These are phyloP conservation scores for Patagioenas fasciata DNA, from an alignment of 2,113 vertebrate genomes.

Conservation along the genomic window DNA sequence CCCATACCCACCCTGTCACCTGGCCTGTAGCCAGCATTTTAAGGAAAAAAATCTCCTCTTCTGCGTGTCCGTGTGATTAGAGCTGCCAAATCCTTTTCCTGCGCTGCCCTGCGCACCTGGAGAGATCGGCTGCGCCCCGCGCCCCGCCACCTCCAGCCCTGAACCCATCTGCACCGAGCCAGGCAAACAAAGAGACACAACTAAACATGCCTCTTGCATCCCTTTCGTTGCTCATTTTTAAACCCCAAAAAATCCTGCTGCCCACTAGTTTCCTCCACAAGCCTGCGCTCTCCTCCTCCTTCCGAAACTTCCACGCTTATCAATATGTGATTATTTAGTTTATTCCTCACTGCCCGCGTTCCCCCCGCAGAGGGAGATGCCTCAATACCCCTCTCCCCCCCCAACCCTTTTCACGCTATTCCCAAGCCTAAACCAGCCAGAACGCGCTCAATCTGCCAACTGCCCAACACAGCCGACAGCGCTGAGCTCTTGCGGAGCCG, in stretches of 20 bases:
- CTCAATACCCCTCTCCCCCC: neutral
- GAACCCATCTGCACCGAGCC: neutral
- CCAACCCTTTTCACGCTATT: neutral
- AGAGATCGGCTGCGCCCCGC: neutral
- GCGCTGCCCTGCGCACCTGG: neutral
- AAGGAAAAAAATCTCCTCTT: neutral
- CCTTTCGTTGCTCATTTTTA: too few species aligned
- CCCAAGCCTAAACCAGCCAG: neutral
- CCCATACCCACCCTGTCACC: neutral
- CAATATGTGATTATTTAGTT: neutral
- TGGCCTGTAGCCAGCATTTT: neutral
- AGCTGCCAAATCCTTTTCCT: neutral
- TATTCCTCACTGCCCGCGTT: neutral
- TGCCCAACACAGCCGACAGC: neutral
- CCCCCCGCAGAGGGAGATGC: neutral
- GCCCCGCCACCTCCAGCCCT: neutral
- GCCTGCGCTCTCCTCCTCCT: neutral
- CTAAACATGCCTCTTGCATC: neutral
- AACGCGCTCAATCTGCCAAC: fast-evolving
- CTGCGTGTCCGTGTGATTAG: fast-evolving
- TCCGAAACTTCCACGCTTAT: neutral
- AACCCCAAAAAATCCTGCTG: neutral
- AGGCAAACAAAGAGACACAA: constrained; percentile 32
- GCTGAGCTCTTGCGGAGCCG: neutral
- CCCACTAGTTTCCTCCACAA: neutral